Evolutionary conservation across 92 coral and sea anemone species (phyloP), one percentile per base, ranked within the genome.

Genomic region (Bergia puertoricense): DNA sequence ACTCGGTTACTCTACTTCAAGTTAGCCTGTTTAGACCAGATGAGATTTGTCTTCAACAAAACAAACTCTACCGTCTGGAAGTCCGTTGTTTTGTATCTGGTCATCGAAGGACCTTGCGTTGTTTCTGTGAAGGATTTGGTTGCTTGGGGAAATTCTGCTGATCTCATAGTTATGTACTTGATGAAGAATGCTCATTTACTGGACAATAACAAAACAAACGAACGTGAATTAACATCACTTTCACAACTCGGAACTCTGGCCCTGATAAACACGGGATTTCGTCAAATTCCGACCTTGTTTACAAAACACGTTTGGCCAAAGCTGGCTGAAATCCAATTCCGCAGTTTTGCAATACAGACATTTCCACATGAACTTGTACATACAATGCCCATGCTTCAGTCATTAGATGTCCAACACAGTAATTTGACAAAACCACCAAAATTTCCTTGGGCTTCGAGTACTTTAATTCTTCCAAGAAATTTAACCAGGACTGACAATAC

Each of bases 361-460:
- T 75, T 89, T 81, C 94, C 94, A 5, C 67, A 42, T 0, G 79
- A 69, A 48, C 86, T 94, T 2, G 81, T 51, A 11, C 69, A 67
- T 1, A 89, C 93, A 0, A 92, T 94, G 95, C 96, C 98, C 8
- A 66, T 82, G 13, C 91, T 95, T 39, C 98, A 95, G 39, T 86
- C 91, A 11, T 87, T 95, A 57, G 86, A 94, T n/a, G 74, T 95
- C 16, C 13, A 81, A 2, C 2, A 86, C 84, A 94, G 89, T 81
- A 81, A 68, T 7, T 71, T 94, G 14, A 42, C 69, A 54, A n/a
- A 30, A 59, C 95, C 95, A 37, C 98, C 98, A 5, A 91, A 78
- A 14, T 90, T 90, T 80, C 94, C 94, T 30, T 92, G 94, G 94
- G 85, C 83, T 46, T 68, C 76, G 42, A 48, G 38, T 8, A 16